Percentiles rank a stretch among this genome's conserved stretches.
phyloP scores from a whole-genome alignment of 1,140 invertebrate genomes.

The Drosophila mojavensis region DNA sequence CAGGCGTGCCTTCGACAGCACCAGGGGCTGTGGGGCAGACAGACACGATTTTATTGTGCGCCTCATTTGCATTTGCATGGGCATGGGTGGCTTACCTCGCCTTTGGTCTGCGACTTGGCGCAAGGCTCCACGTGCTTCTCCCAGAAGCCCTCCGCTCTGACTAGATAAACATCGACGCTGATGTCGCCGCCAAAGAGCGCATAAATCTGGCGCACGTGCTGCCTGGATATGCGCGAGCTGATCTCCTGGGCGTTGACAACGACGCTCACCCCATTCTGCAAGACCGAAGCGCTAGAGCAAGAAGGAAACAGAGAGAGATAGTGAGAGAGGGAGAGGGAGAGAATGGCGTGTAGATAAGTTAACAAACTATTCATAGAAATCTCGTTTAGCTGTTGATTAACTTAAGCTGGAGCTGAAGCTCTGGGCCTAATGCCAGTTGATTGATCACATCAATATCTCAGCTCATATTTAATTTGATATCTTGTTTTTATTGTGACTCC shows the following conservation, averaged over 20 bases:
- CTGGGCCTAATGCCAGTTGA: constrained; percentile 31
- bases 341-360: constrained; percentile 18
- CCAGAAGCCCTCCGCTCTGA: constrained; percentile 90
- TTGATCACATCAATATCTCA: constrained; percentile 54
- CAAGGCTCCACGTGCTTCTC: constrained; percentile 90
- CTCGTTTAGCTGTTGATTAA: constrained; percentile 43
- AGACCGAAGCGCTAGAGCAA: constrained; percentile 54
- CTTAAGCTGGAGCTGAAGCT: constrained; percentile 5
- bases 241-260: constrained; percentile 88
- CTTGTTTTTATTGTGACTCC: constrained; percentile 40
- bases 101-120: constrained; percentile 87
- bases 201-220: constrained; percentile 86
- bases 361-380: constrained; percentile 45
- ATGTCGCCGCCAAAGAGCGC: constrained; percentile 85
- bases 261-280: constrained; percentile 86
- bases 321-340: not conserved
- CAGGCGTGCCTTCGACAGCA: constrained; percentile 88
- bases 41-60: not conserved
- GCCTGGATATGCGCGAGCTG: constrained; percentile 87
- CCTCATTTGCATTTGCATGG: not conserved
- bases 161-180: constrained; percentile 86
- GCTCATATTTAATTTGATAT: constrained; percentile 58
- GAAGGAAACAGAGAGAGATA: constrained; percentile 1
- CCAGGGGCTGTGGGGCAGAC: constrained; percentile 85
- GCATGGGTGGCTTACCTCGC: constrained; percentile 85